Base-by-base conservation (phyloP, 2,797 vertebrate species). In the Champsocephalus esox region DNA sequence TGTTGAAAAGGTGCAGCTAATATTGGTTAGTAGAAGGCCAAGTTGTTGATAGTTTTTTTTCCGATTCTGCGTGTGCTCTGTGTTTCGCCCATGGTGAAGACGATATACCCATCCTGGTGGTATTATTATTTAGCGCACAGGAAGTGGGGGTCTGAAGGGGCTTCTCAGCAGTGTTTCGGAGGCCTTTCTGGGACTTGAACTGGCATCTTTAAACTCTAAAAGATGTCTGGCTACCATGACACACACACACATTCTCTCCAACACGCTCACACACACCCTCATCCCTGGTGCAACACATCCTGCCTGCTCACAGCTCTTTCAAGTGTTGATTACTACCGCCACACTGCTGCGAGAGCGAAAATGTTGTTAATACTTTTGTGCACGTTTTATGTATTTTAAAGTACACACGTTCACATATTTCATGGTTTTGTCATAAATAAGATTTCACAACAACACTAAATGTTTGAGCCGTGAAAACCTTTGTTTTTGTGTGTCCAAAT, bases 311-410 rank as follows among this genome's bases (percentile, higher is more conserved):
- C 89, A 91, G 84, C 73, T 83, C 84, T 83, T 70, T 74, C n/a
- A 91, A 83, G 87, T 88, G 89, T 91, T 92, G 85, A 89, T 89
- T 90, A 88, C 87, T 87, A 85, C 79, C 48, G 66, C 75, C 87
- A 84, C 83, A 82, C 85, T 74, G 84, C 85, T 76, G 84, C 2
- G 66, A 75, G 64, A 38, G 65, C 0, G 4, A 52, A 44, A 62
- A 10, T 67, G 67, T 38, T 55, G 60, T 55, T 60, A 46, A 75
- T 66, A 46, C 45, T 28, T 34, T 60, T 67, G 46, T 63, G 45
- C 5, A 3, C 43, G 28, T 49, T 34, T 56, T 10, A n/a, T 41
- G 9, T 10, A 4, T 16, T n/a, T 16, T 38, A 32, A 61, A 5
- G 19, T 2, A 48, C 54, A 66, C 64, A 48, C 24, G 8, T 44